phyloP scores from a whole-genome alignment of 2,888 invertebrate genomes.

The Auanema freiburgensis region DNA sequence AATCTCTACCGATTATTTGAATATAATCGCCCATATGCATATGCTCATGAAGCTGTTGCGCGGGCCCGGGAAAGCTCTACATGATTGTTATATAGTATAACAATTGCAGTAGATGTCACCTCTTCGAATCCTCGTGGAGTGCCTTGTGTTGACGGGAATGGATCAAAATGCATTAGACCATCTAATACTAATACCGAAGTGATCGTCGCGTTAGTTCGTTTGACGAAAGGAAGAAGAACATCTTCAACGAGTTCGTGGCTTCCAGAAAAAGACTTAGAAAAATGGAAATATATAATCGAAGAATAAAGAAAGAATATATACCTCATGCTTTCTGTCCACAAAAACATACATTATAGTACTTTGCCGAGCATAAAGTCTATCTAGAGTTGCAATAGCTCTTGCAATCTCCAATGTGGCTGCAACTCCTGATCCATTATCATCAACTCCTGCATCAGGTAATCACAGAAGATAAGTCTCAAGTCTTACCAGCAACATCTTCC shows the following conservation, averaged over 20 bases:
- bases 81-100: background rate
- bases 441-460: conserved; percentile 35
- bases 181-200: conserved; percentile 33
- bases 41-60: conserved; percentile 29
- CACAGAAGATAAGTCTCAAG: no score
- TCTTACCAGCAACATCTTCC: conserved; percentile 31
- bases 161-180: conserved; percentile 41
- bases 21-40: conserved; percentile 45
- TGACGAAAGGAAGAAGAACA: conserved; percentile 34
- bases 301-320: background rate
- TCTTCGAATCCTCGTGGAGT: conserved; percentile 38
- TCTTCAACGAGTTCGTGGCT: conserved; percentile 46
- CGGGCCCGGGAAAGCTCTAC: conserved; percentile 39
- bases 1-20: conserved; percentile 30
- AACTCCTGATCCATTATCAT: conserved; percentile 46
- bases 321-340: conserved; percentile 46
- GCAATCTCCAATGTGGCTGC: conserved; percentile 40
- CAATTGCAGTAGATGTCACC: no score
- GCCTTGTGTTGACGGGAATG: conserved; percentile 40
- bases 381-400: conserved; percentile 30
- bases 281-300: background rate
- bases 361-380: conserved; percentile 31
- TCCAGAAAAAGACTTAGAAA: conserved; percentile 36
- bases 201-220: conserved; percentile 25
- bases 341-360: conserved; percentile 39